Conservation (phyloP, 2,888 invertebrate genomes). For the Phytoseiulus persimilis region DNA sequence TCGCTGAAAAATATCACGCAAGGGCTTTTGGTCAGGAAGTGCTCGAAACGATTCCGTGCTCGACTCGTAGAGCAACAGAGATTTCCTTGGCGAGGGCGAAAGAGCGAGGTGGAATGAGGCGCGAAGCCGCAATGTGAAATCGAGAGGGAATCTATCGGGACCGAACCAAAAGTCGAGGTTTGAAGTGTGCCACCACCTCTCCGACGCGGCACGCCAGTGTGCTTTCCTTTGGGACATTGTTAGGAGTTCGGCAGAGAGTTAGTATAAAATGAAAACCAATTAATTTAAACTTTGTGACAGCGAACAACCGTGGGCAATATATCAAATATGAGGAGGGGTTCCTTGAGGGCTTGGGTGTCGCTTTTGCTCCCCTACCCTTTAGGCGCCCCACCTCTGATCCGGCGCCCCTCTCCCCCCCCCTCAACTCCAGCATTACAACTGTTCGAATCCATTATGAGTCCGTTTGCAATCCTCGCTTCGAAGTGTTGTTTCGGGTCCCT, state of each 20-base stretch:
- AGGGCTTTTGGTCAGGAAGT: too few species aligned
- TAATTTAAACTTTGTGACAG: constrained; percentile 39
- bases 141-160: background rate
- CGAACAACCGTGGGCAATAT: constrained; percentile 28
- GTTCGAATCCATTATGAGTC: background rate
- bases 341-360: background rate
- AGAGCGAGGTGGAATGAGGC: background rate
- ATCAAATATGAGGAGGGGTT: constrained; percentile 34
- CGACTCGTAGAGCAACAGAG: too few species aligned
- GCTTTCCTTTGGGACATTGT: background rate
- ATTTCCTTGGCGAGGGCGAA: too few species aligned
- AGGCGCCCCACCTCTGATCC: background rate
- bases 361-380: background rate
- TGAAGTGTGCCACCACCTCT: background rate
- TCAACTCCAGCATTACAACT: background rate
- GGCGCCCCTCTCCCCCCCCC: background rate
- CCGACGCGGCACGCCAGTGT: background rate
- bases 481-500: background rate
- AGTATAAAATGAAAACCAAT: constrained; percentile 34
- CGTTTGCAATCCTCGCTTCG: background rate
- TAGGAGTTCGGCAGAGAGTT: background rate
- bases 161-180: background rate
- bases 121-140: background rate
- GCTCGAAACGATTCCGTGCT: too few species aligned
- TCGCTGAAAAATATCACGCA: background rate